These are phyloP conservation scores for Mugil cephalus DNA, from an alignment of 2,113 vertebrate species.

Conservation along the genomic window DNA sequence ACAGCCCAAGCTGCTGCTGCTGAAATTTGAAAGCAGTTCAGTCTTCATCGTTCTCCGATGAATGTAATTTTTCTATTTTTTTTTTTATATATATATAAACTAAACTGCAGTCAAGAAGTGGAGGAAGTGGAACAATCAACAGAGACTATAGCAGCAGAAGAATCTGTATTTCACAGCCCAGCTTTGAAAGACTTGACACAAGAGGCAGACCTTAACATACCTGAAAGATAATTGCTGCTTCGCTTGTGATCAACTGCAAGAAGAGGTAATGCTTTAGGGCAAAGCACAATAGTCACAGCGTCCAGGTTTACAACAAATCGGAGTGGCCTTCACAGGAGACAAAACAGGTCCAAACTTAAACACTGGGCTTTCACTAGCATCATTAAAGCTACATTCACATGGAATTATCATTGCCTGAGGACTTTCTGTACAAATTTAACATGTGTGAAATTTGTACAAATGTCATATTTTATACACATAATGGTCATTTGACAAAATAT, in stretches of 20 bases:
- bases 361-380: background rate
- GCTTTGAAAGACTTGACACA: slow-evolving; percentile 57
- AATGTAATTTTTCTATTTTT: slow-evolving; percentile 23
- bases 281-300: slow-evolving; percentile 61
- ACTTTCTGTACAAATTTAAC: background rate
- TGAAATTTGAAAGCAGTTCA: slow-evolving; percentile 63
- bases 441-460: background rate
- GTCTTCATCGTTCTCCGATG: slow-evolving; percentile 37
- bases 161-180: slow-evolving; percentile 59
- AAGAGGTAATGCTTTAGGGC: slow-evolving; percentile 81
- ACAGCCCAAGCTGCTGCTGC: slow-evolving; percentile 57
- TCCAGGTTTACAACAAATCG: slow-evolving; percentile 46
- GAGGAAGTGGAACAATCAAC: slow-evolving; percentile 62
- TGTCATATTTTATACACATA: background rate
- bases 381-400: background rate
- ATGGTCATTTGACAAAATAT: background rate
- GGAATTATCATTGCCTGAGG: background rate
- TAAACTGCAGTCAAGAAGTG: slow-evolving; percentile 63
- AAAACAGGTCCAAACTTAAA: slow-evolving; percentile 37
- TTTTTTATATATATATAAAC: slow-evolving; percentile 32
- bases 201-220: slow-evolving; percentile 76
- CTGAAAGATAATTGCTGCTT: slow-evolving; percentile 80
- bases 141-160: slow-evolving; percentile 42
- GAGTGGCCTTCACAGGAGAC: slow-evolving; percentile 49
- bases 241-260: slow-evolving; percentile 82